Conservation (phyloP, 2,888 invertebrate genomes). For the Thyatira batis region DNA sequence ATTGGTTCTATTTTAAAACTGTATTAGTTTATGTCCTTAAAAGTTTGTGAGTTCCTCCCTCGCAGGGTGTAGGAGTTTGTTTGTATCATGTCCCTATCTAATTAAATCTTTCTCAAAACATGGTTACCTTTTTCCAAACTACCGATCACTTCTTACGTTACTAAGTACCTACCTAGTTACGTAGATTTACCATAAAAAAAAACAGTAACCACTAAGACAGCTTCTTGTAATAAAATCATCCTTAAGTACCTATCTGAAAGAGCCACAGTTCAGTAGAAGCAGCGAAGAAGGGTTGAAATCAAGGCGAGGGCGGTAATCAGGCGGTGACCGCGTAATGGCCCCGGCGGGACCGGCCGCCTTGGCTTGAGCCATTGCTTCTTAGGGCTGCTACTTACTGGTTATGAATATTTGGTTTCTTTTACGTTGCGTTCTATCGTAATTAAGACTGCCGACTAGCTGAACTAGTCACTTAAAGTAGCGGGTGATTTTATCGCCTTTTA, state of each 20-base stretch:
- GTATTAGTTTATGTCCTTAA: no score
- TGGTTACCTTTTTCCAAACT: no score
- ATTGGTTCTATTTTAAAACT: no score
- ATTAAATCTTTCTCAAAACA: no score
- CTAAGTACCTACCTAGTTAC: not conserved
- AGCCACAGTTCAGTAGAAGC: constrained; percentile 17
- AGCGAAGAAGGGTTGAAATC: constrained; percentile 74
- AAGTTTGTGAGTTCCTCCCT: no score
- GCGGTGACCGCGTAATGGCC: constrained; percentile 80
- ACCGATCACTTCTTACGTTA: no score
- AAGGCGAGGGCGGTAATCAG: constrained; percentile 78
- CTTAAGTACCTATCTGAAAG: constrained; percentile 1
- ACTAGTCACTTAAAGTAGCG: no score
- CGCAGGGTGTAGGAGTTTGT: no score
- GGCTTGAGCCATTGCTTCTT: constrained; percentile 56
- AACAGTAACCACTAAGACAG: not conserved
- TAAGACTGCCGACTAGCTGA: no score
- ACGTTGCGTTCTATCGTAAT: not conserved
- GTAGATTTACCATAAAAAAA: no score
- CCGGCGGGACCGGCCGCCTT: constrained; percentile 62
- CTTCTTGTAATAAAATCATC: not conserved
- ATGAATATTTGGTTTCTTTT: not conserved
- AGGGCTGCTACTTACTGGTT: constrained; percentile 50
- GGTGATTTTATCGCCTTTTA: no score
- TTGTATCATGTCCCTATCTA: no score